phyloP scores from a whole-genome alignment of 2,797 vertebrate genomes.

The Kryptopterus vitreolus region DNA sequence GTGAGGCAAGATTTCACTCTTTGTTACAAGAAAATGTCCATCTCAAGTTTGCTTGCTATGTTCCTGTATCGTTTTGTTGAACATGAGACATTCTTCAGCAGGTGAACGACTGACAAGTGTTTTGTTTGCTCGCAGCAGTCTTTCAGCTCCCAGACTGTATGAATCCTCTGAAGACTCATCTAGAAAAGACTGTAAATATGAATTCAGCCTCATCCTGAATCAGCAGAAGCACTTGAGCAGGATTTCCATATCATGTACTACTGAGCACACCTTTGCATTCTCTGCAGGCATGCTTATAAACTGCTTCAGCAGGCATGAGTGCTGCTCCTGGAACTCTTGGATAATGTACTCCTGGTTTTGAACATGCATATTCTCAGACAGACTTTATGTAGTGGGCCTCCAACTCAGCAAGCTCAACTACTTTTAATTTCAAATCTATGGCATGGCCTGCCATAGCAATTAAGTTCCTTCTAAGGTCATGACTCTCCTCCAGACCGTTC shows the following conservation, averaged over 20 bases:
- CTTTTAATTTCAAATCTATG: slow-evolving; percentile 59
- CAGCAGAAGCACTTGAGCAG: slow-evolving; percentile 62
- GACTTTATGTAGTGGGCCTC: slow-evolving; percentile 61
- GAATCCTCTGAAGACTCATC: slow-evolving; percentile 40
- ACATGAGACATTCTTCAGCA: slow-evolving; percentile 63
- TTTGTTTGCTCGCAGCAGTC: slow-evolving; percentile 65
- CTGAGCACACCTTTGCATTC: slow-evolving; percentile 65
- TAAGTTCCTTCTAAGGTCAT: slow-evolving; percentile 65
- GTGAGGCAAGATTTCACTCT: slow-evolving; percentile 20
- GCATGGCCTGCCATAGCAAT: slow-evolving; percentile 61
- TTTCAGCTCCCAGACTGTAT: slow-evolving; percentile 49
- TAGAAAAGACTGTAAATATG: not conserved
- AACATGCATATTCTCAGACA: slow-evolving; percentile 65
- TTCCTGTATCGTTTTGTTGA: slow-evolving; percentile 61
- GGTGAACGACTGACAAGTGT: slow-evolving; percentile 61
- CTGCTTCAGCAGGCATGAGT: slow-evolving; percentile 61
- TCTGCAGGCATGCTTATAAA: slow-evolving; percentile 64
- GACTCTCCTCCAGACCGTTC: slow-evolving; percentile 67
- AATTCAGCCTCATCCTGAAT: slow-evolving; percentile 28
- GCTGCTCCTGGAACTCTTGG: slow-evolving; percentile 55
- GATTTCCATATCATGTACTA: slow-evolving; percentile 72
- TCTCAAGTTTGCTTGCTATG: no score
- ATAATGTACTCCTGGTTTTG: slow-evolving; percentile 62
- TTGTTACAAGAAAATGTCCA: no score
- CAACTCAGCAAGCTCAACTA: slow-evolving; percentile 52